Conservation (phyloP, 2,888 invertebrate genomes). For the Rhamnusium bicolor region DNA sequence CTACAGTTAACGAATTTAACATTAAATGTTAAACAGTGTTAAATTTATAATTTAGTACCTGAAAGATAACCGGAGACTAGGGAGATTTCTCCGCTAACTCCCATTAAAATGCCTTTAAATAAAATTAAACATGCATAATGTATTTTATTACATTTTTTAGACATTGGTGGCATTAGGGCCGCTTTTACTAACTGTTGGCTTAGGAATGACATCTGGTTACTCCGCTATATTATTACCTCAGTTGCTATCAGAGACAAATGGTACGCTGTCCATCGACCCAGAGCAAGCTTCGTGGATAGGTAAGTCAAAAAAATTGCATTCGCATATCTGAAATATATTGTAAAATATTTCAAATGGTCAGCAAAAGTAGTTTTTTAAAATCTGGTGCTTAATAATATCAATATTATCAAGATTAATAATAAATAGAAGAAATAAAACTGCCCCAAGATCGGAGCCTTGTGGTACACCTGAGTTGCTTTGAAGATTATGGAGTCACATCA, state of each 20-base stretch:
- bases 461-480: not conserved
- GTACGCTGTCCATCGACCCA: constrained; percentile 71
- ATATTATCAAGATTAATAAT: too few relatives aligned
- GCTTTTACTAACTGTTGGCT: constrained; percentile 74
- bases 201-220: constrained; percentile 78
- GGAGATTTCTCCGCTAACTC: too few relatives aligned
- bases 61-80: too few relatives aligned
- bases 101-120: too few relatives aligned
- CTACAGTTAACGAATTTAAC: too few relatives aligned
- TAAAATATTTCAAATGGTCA: too few relatives aligned
- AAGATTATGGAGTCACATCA: not conserved
- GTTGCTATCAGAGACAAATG: constrained; percentile 69
- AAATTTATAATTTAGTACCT: too few relatives aligned
- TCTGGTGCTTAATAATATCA: too few relatives aligned
- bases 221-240: constrained; percentile 79
- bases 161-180: constrained; percentile 74
- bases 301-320: too few relatives aligned
- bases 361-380: too few relatives aligned
- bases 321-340: too few relatives aligned
- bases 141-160: constrained; percentile 68
- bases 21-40: too few relatives aligned
- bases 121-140: not conserved
- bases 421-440: not conserved
- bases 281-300: constrained; percentile 78
- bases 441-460: not conserved